These are phyloP conservation scores for Mionectes olivaceus DNA, from an alignment of 2,797 vertebrate species.

Conservation along the genomic window DNA sequence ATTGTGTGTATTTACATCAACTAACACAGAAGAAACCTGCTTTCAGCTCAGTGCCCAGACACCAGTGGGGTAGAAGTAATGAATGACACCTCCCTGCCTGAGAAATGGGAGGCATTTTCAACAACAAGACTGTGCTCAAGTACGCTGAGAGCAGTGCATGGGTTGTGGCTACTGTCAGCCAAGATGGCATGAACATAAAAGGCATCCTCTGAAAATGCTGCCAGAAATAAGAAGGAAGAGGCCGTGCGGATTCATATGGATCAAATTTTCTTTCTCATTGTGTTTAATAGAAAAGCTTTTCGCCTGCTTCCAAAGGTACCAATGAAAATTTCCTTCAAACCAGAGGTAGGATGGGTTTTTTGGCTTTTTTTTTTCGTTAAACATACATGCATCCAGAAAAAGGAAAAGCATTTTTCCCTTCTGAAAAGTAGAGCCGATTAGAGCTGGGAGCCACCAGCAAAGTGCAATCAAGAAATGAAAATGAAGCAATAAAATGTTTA, in stretches of 20 bases:
- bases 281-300: slow-evolving; percentile 54
- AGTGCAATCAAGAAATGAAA: slow-evolving; percentile 28
- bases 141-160: not conserved
- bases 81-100: not conserved
- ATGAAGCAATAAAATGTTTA: slow-evolving; percentile 47
- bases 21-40: not conserved
- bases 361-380: not conserved
- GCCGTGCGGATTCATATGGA: slow-evolving; percentile 25
- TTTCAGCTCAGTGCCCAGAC: not conserved
- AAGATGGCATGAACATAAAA: slow-evolving; percentile 44
- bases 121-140: not conserved
- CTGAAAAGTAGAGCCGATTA: slow-evolving; percentile 28
- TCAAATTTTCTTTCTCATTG: slow-evolving; percentile 49
- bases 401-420: slow-evolving; percentile 19
- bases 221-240: slow-evolving; percentile 23
- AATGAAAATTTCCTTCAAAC: slow-evolving; percentile 41
- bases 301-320: not conserved
- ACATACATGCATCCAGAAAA: not conserved
- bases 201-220: slow-evolving; percentile 31
- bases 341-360: not conserved
- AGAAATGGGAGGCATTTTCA: slow-evolving; percentile 2
- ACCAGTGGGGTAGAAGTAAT: not conserved
- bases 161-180: not conserved
- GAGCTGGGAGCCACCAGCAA: not conserved
- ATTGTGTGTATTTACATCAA: not conserved